These are phyloP conservation scores for Australoheros facetus DNA, from an alignment of 2,797 vertebrate genomes.

Conservation along the genomic window DNA sequence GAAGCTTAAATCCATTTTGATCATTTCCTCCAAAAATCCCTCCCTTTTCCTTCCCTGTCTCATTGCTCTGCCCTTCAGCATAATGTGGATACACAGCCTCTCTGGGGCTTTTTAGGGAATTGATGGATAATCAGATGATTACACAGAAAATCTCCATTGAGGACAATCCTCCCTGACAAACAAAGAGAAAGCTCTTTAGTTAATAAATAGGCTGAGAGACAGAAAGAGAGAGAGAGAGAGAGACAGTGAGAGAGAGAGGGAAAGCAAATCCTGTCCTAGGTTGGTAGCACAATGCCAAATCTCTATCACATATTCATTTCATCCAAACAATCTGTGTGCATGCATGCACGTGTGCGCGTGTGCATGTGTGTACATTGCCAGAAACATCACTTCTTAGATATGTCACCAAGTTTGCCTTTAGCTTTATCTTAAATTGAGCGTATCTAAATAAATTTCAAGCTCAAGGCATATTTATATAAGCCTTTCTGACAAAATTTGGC, in stretches of 20 bases:
- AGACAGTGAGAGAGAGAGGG: slow-evolving; percentile 35
- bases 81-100: slow-evolving; percentile 69
- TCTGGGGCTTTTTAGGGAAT: slow-evolving; percentile 77
- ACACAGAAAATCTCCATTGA: slow-evolving; percentile 77
- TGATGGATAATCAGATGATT: slow-evolving; percentile 81
- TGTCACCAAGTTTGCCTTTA: slow-evolving; percentile 51
- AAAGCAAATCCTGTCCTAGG: slow-evolving; percentile 62
- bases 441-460: slow-evolving; percentile 69
- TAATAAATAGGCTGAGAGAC: slow-evolving; percentile 75
- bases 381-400: slow-evolving; percentile 43
- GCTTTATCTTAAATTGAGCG: slow-evolving; percentile 64
- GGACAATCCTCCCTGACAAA: slow-evolving; percentile 76
- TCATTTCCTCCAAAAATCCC: slow-evolving; percentile 56
- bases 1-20: slow-evolving; percentile 61
- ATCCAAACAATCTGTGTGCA: slow-evolving; percentile 44
- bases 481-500: slow-evolving; percentile 61
- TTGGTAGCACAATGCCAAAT: slow-evolving; percentile 66
- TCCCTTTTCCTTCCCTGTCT: slow-evolving; percentile 42
- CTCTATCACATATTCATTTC: slow-evolving; percentile 64
- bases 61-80: slow-evolving; percentile 72
- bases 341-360: background rate
- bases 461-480: slow-evolving; percentile 67
- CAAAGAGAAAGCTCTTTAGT: slow-evolving; percentile 80
- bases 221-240: slow-evolving; percentile 52
- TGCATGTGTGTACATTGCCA: slow-evolving; percentile 19